Base-by-base conservation (phyloP, 64 coral and sea anemone genomes). In the Actinia equina region DNA sequence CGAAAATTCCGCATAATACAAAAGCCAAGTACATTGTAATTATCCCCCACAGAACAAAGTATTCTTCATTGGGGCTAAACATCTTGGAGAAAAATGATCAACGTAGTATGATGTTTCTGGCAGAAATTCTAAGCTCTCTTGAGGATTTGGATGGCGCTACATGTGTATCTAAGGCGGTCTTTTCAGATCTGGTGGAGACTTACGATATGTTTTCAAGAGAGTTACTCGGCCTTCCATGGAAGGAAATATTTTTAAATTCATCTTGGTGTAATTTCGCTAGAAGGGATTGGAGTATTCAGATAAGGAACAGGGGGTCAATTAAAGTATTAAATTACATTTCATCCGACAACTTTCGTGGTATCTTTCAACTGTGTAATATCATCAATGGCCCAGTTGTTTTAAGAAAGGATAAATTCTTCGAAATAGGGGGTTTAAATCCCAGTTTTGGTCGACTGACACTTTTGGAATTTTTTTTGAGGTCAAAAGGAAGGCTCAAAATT, bases 401-500 rank as follows among this genome's bases (percentile, higher is more conserved):
- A 30, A 90, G 89, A 23, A 91, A 70, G 61, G 89, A 91, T 12
- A 63, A 30, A 8, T 94, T 91, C n/a, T n/a, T 78, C 2, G 65
- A 91, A 59, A 49, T 85, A 25, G 86, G 87, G 27, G 59, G 82
- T 18, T 88, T 61, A 49, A 52, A 25, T 44, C 43, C 42, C 1
- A 37, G 86, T 18, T 89, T 89, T 89, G 93, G 93, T 22, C 84
- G 80, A 84, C 43, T 88, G 37, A 79, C 85, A 12, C 3, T 94
- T 52, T 59, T 84, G 8, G 93, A 94, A 52, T 94, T 94, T 71
- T 94, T 94, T 43, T 5, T 90, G 6, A 89, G 93, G 44, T 94
- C 93, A 26, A 87, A 84, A 84, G 93, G 93, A 46, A 52, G 77
- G 7, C 74, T 94, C 2, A 90, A 87, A 49, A 88, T 94, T 6